These are phyloP conservation scores for Scortum barcoo DNA, from an alignment of 2,113 vertebrate genomes.

Conservation along the genomic window DNA sequence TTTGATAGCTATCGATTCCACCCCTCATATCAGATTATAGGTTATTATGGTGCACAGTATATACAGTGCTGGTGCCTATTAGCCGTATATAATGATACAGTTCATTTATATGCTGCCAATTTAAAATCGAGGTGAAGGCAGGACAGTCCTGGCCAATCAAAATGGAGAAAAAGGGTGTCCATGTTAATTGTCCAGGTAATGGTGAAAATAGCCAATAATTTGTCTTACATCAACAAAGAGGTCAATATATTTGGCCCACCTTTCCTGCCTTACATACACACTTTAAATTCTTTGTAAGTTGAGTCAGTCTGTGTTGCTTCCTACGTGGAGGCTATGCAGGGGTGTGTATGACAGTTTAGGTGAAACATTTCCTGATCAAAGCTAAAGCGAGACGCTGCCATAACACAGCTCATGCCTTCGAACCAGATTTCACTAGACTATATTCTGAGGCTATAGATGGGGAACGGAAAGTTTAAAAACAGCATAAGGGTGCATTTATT, in stretches of 20 bases:
- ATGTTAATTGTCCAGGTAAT: background rate
- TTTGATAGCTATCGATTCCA: constrained; percentile 29
- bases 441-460: background rate
- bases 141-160: background rate
- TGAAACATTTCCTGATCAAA: constrained; percentile 27
- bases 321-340: background rate
- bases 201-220: background rate
- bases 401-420: background rate
- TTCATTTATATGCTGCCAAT: background rate
- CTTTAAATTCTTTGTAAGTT: background rate
- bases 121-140: background rate
- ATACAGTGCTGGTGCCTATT: background rate
- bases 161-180: background rate
- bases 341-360: constrained; percentile 13
- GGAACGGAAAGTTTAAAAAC: no score
- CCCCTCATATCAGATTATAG: constrained; percentile 7
- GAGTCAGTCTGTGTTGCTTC: background rate
- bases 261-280: background rate
- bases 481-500: background rate
- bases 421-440: constrained; percentile 1
- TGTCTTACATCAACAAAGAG: background rate
- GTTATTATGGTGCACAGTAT: background rate
- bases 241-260: background rate
- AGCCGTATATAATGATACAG: background rate
- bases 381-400: constrained; percentile 18